phyloP scores from a whole-genome alignment of 2,888 invertebrate genomes.

The Pyrocoelia pectoralis region DNA sequence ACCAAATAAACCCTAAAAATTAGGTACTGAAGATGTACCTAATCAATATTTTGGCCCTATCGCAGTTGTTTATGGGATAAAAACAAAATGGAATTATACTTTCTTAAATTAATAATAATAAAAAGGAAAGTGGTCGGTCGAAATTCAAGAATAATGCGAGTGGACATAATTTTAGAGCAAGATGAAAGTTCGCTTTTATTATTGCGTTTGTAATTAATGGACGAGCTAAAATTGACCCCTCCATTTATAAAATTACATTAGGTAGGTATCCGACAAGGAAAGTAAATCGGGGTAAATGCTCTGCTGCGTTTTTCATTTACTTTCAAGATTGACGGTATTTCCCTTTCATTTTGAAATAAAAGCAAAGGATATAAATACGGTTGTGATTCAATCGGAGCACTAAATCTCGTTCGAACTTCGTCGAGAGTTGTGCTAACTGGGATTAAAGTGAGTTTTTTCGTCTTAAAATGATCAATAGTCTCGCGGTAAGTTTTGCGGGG shows the following conservation, averaged over 20 bases:
- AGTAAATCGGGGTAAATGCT: constrained; percentile 37
- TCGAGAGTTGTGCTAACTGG: constrained; percentile 27
- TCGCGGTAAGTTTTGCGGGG: constrained; percentile 62
- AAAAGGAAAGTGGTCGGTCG: constrained; percentile 14
- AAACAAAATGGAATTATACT: not conserved
- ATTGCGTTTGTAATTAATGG: constrained; percentile 30
- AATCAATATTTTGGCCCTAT: too few relatives aligned
- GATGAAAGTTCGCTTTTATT: constrained; percentile 34
- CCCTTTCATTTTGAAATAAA: constrained; percentile 45
- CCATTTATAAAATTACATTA: constrained; percentile 14
- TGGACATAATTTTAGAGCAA: constrained; percentile 30
- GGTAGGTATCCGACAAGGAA: constrained; percentile 24
- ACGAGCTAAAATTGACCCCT: constrained; percentile 12
- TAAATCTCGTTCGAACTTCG: constrained; percentile 38
- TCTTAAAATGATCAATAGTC: constrained; percentile 60
- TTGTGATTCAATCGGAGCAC: constrained; percentile 24
- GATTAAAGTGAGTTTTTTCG: not conserved
- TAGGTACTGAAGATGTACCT: too few relatives aligned
- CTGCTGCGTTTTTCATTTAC: constrained; percentile 42
- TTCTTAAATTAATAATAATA: not conserved
- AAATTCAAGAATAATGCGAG: constrained; percentile 2
- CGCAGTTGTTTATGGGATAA: too few relatives aligned
- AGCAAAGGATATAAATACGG: constrained; percentile 42
- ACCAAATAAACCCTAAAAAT: too few relatives aligned
- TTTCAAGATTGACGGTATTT: constrained; percentile 43